Base-by-base conservation (phyloP, 53 echinoderm and acorn worm species). In the Crossaster papposus region DNA sequence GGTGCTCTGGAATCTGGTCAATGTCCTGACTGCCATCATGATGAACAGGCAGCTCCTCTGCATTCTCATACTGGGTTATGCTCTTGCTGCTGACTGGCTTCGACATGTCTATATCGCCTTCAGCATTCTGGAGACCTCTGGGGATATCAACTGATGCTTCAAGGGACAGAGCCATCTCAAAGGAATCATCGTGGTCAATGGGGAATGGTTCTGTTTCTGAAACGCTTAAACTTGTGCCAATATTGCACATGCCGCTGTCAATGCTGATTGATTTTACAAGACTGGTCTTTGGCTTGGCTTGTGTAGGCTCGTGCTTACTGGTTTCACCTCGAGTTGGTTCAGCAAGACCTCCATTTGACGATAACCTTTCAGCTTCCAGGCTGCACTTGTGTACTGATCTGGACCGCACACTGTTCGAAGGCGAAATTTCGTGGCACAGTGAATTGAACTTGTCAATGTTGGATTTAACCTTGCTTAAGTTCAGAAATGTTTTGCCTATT, bases 371-470 rank as follows among this genome's bases (percentile, higher is more conserved):
- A 68, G 58, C 58, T 58, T 17, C 58, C 58, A 14, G 71, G 29
- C 26, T 30, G 55, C 51, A 18, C 64, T 44, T 76, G 63, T 14
- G 51, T 23, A 23, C 18, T 7, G 55, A 24, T 37, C 76, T 26
- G 8, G 87, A 64, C 23, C 30, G 58, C 38, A 37, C 14, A 0
- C 77, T 38, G 11, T 23, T 23, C 36, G n/a, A 29, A 7, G 77
- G 87, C 26, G 77, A 87, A 29, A 30, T 87, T 37, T 55, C 58
- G 32, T 91, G 65, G 51, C 79, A 90, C 80, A 95, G 89, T 15
- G 92, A 90, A 55, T 95, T 95, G 85, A 95, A 95, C 64, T 91
- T 82, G 36, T 91, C 26, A 74, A 95, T 95, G 86, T 95, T 95
- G 72, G 92, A 89, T 64, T 85, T 88, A 34, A 95, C 95, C 15